Evolutionary conservation across 2,888 invertebrate genomes (phyloP), one percentile per base, ranked within the genome.

Genomic region (Caradrina kadenii): DNA sequence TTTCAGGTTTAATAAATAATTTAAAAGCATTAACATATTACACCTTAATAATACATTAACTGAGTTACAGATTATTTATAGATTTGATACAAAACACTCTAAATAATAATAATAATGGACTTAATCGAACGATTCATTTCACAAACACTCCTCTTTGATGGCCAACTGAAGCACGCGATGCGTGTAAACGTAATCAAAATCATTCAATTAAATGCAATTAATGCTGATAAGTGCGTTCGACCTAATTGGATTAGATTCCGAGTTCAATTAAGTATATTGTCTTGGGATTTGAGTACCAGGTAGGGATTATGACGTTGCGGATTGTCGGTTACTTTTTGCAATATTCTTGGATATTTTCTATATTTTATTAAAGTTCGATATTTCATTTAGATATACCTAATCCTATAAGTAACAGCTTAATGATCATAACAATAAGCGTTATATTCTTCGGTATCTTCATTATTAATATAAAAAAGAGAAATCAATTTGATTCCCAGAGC

Each of bases 101-200:
- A 68, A 63, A 60, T 74, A 60, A 69, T 68, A 56, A 60, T 61
- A 69, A 59, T 65, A 19, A 62, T 52, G 26, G n/a, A 22, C n/a
- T 50, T 45, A 45, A 64, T 62, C 19, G 60, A 63, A 63, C 63
- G 35, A 80, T 80, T 62, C 6, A 65, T 76, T 76, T 56, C 65
- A 55, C n/a, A 80, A 70, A 80, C 59, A 75, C 76, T 69, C 54
- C 59, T 80, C 53, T 73, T 73, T 69, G 48, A 59, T 65, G 52
- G 26, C 22, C 39, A 17, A 5, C 54, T 21, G 52, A 52, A 63
- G 60, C 80, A 78, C 80, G 80, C 77, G 56, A 78, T 61, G 76
- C 76, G 52, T 63, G 42, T 76, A 66, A 76, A 56, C 77, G 63
- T 78, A 80, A 76, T 78, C 70, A 76, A 76, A 76, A 76, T 66